These are phyloP conservation scores for Callyntrura sp. DNA, from an alignment of 2,888 invertebrate genomes.

Conservation along the genomic window DNA sequence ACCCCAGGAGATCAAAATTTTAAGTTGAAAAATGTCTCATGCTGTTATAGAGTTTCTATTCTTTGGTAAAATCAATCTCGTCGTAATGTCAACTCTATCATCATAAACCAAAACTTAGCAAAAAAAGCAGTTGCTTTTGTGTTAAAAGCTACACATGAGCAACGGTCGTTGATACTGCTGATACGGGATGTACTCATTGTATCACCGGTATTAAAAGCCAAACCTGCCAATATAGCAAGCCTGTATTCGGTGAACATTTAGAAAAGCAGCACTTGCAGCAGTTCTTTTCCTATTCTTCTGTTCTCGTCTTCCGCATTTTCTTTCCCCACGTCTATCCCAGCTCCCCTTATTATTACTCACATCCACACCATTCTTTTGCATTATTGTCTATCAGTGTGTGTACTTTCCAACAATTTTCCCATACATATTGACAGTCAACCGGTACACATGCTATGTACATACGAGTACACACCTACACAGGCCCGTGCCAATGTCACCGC, in stretches of 20 bases:
- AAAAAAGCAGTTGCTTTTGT: slow-evolving; percentile 66
- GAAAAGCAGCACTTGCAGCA: slow-evolving; percentile 22
- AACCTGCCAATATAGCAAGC: slow-evolving; percentile 15
- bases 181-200: slow-evolving; percentile 39
- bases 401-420: slow-evolving; percentile 32
- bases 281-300: slow-evolving; percentile 48
- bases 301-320: slow-evolving; percentile 44
- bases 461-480: too few relatives aligned
- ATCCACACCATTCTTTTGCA: slow-evolving; percentile 63
- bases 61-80: slow-evolving; percentile 82
- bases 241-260: neutral
- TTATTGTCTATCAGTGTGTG: slow-evolving; percentile 67
- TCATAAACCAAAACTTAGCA: slow-evolving; percentile 75
- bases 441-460: neutral
- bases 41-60: slow-evolving; percentile 68
- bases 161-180: slow-evolving; percentile 10
- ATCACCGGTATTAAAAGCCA: slow-evolving; percentile 35
- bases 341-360: slow-evolving; percentile 38
- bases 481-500: slow-evolving; percentile 4
- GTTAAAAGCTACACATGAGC: slow-evolving; percentile 50
- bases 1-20: slow-evolving; percentile 76
- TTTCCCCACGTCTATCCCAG: slow-evolving; percentile 4
- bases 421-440: slow-evolving; percentile 59
- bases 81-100: slow-evolving; percentile 80
- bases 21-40: slow-evolving; percentile 74